Conservation (phyloP, 2,888 invertebrate species). For the Thelaira solivaga region DNA sequence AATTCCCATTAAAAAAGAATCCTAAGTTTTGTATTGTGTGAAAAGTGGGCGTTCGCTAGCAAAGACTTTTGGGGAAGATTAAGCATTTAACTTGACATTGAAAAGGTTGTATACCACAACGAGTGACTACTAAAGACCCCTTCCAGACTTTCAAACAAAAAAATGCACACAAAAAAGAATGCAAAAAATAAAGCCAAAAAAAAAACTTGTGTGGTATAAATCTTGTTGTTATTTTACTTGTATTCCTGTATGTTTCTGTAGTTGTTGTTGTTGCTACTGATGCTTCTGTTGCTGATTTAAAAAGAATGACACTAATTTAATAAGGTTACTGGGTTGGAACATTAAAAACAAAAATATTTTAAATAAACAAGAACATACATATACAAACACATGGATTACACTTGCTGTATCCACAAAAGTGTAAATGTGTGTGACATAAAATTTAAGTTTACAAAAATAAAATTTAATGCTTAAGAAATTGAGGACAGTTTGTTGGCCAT, state of each 20-base stretch:
- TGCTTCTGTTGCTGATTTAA: constrained; percentile 11
- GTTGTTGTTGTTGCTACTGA: constrained; percentile 8
- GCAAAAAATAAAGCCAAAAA: neutral
- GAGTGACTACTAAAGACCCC: constrained; percentile 35
- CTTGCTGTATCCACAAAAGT: no score
- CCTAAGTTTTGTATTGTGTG: constrained; percentile 55
- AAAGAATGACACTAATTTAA: constrained; percentile 61
- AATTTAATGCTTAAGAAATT: constrained; percentile 19
- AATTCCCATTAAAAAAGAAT: constrained; percentile 61
- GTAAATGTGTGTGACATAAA: neutral
- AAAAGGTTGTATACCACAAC: constrained; percentile 53
- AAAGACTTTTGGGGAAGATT: constrained; percentile 60
- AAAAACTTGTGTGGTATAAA: constrained; percentile 55
- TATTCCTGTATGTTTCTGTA: constrained; percentile 20
- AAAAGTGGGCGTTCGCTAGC: constrained; percentile 56
- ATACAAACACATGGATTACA: neutral
- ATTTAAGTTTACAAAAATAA: constrained; percentile 24
- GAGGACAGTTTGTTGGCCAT: constrained; percentile 1
- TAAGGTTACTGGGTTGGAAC: constrained; percentile 63
- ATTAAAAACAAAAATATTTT: constrained; percentile 55
- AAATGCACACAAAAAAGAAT: no score
- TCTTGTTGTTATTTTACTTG: constrained; percentile 49
- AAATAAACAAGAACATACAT: constrained; percentile 6
- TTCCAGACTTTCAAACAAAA: constrained; percentile 16
- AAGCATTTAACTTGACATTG: constrained; percentile 63